phyloP scores from a whole-genome alignment of 2,113 vertebrate species.

The Pheucticus melanocephalus region DNA sequence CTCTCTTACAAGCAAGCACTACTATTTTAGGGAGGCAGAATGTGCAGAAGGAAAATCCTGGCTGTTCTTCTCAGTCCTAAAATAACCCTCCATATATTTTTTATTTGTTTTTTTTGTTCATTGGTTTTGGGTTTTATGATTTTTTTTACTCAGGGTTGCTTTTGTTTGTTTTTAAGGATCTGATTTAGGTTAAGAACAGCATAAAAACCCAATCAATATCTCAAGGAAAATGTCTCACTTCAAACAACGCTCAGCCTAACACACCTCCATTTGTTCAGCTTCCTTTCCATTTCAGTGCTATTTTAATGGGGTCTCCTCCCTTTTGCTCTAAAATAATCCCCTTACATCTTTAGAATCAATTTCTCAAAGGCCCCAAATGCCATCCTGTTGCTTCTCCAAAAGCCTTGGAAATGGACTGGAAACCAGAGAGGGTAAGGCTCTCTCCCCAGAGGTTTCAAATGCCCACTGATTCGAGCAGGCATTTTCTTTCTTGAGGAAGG shows the following conservation, averaged over 20 bases:
- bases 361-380: slow-evolving; percentile 14
- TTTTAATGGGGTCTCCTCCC: slow-evolving; percentile 41
- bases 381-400: slow-evolving; percentile 20
- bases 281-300: slow-evolving; percentile 41
- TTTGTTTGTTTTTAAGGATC: slow-evolving; percentile 23
- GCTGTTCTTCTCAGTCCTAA: background rate
- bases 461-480: background rate
- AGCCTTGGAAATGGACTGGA: slow-evolving; percentile 15
- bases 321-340: slow-evolving; percentile 52
- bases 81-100: background rate
- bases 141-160: background rate
- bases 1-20: background rate
- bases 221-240: slow-evolving; percentile 45
- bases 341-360: slow-evolving; percentile 62
- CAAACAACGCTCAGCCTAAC: background rate
- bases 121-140: background rate
- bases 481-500: background rate
- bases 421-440: background rate
- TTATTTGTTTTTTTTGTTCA: background rate
- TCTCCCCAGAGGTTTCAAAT: background rate
- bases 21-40: slow-evolving; percentile 20
- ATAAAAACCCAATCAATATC: slow-evolving; percentile 49
- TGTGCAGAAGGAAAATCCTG: background rate
- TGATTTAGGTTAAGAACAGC: slow-evolving; percentile 26
- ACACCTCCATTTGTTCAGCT: slow-evolving; percentile 28